Evolutionary conservation across 2,113 vertebrate species (phyloP), one percentile per base, ranked within the genome.

Genomic region (Bujurquina vittata): DNA sequence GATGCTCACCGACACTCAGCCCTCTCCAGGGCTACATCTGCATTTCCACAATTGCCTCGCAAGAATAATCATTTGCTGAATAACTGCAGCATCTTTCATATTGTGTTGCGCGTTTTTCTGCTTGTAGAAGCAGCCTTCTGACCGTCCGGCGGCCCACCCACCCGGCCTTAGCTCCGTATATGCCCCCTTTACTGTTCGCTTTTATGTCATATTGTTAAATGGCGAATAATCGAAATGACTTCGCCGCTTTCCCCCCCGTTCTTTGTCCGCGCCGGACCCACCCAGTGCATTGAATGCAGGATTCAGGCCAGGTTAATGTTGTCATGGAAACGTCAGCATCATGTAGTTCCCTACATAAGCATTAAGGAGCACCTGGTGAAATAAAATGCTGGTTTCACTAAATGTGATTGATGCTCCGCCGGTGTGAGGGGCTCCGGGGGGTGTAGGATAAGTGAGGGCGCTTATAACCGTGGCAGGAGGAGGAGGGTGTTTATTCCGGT

Each of bases 311-410:
- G 86, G 73, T 46, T 77, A 29, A 77, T 58, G 94, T 95, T 94
- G 94, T 92, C 94, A 95, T 95, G 93, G 93, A 87, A 93, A 94
- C 94, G 83, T 84, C 90, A 91, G 90, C 92, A 93, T 93, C 91
- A 77, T 76, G 75, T 67, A 58, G 89, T 83, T 82, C 49, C 4
- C 76, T 33, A 49, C 17, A 61, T 33, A 77, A 49, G 80, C 31
- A 18, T 59, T 63, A 57, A 1, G 29, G 62, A 7, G 63, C 37
- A 87, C 37, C 84, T 33, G 80, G 74, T 76, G 54, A 56, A 57
- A 84, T 23, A 33, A 86, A 80, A 65, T 14, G 29, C 33, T 29
- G 7, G 7, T 54, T 77, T 55, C 3, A 35, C 6, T 76, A 61
- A 15, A 82, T 43, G 37, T 88, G 77, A 83, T 43, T 26, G 79